Evolutionary conservation across 1,140 invertebrate species (phyloP).

Genomic region (Oryctes rhinoceros): DNA sequence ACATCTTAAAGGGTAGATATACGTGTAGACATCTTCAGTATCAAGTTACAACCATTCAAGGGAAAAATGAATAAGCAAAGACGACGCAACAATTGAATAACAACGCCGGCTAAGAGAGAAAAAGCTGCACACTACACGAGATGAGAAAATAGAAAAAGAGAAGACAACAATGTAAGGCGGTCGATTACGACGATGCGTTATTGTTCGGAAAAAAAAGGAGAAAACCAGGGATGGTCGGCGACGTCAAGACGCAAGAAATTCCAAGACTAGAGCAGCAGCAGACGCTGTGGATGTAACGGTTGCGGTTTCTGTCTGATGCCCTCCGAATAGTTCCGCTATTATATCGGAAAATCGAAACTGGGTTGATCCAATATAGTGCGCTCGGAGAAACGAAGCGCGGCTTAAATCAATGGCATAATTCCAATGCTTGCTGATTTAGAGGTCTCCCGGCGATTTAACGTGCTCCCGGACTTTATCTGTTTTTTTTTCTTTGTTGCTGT

Average conservation of each 20-base stretch:
- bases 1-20: background rate
- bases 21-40: too few species aligned
- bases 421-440: conserved; percentile 7
- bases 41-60: background rate
- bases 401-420: conserved; percentile 7
- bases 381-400: background rate
- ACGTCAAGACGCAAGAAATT: background rate
- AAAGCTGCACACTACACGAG: too few species aligned
- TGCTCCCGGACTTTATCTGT: too few species aligned
- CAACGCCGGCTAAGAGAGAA: too few species aligned
- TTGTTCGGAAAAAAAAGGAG: background rate
- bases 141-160: background rate
- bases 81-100: background rate
- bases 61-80: background rate
- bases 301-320: too few species aligned
- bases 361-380: background rate
- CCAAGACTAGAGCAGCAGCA: too few species aligned
- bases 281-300: too few species aligned
- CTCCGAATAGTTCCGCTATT: background rate
- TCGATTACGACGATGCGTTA: background rate
- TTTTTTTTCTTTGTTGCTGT: too few species aligned
- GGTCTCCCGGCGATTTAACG: background rate
- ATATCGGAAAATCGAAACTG: background rate
- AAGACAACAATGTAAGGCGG: background rate
- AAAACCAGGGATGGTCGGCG: background rate